A percentile compares a stretch with the other conserved stretches of the same genome.
Conservation (phyloP, 2,888 invertebrate species). For the Epinotia brunnichana region DNA sequence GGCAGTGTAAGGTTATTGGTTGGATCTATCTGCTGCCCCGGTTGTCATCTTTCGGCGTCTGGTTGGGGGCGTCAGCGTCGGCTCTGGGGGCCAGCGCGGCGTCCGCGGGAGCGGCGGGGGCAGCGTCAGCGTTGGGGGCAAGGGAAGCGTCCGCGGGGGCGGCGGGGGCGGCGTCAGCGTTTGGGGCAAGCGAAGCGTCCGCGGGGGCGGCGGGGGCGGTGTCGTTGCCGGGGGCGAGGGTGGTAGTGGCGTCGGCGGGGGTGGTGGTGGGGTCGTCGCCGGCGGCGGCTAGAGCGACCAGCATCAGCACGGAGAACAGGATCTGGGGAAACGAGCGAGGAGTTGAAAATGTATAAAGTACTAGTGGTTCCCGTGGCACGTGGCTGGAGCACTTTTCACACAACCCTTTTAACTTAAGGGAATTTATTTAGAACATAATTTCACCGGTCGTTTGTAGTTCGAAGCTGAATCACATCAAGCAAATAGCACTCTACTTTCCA, state of each 20-base stretch:
- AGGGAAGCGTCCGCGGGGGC: conserved; percentile 29
- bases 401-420: no score
- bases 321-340: conserved; percentile 35
- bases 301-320: conserved; percentile 44
- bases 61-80: not conserved
- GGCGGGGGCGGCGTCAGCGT: conserved; percentile 38
- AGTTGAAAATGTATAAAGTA: not conserved
- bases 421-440: no score
- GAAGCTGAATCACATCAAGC: no score
- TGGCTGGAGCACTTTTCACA: no score
- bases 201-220: conserved; percentile 34
- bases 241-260: conserved; percentile 37
- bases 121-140: not conserved
- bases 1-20: not conserved
- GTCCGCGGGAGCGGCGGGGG: conserved; percentile 18
- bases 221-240: conserved; percentile 39
- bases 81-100: conserved; percentile 2
- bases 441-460: no score
- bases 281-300: conserved; percentile 44
- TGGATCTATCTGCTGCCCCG: conserved; percentile 18
- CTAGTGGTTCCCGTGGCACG: not conserved
- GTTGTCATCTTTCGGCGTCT: not conserved
- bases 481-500: no score
- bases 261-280: conserved; percentile 43
- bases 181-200: no score